Evolutionary conservation across 2,888 invertebrate genomes (phyloP).

Genomic region (Cosmorhoe ocellata): DNA sequence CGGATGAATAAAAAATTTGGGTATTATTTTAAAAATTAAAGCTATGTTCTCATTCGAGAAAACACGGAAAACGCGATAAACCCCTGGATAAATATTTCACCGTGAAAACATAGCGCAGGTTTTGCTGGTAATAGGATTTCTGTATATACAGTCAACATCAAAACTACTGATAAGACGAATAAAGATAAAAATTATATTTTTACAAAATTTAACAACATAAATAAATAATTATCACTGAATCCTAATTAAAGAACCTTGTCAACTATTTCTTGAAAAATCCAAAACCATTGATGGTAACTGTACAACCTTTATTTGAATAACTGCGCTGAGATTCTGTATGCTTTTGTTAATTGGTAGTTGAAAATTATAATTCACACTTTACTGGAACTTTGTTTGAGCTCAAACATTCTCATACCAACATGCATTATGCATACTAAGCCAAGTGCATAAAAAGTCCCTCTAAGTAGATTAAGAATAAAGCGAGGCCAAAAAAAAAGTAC

Average conservation of each 20-base stretch:
- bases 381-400: neutral
- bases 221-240: too few species aligned
- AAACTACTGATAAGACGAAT: too few species aligned
- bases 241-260: too few species aligned
- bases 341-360: conserved; percentile 20
- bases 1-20: conserved; percentile 20
- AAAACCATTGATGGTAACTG: too few species aligned
- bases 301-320: conserved; percentile 18
- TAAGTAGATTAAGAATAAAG: too few species aligned
- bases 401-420: neutral
- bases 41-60: conserved; percentile 14
- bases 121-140: conserved; percentile 21
- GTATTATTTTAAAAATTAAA: conserved; percentile 23
- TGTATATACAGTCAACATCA: neutral
- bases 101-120: conserved; percentile 17
- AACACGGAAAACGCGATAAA: conserved; percentile 17
- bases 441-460: too few species aligned
- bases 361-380: conserved; percentile 13
- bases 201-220: too few species aligned
- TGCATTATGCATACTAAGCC: too few species aligned
- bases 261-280: too few species aligned
- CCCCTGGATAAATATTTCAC: conserved; percentile 24
- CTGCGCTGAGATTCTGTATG: conserved; percentile 14
- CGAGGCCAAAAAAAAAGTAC: too few species aligned
- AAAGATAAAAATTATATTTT: too few species aligned